These are phyloP conservation scores for Nebria salina DNA, from an alignment of 2,888 invertebrate genomes.

Conservation along the genomic window DNA sequence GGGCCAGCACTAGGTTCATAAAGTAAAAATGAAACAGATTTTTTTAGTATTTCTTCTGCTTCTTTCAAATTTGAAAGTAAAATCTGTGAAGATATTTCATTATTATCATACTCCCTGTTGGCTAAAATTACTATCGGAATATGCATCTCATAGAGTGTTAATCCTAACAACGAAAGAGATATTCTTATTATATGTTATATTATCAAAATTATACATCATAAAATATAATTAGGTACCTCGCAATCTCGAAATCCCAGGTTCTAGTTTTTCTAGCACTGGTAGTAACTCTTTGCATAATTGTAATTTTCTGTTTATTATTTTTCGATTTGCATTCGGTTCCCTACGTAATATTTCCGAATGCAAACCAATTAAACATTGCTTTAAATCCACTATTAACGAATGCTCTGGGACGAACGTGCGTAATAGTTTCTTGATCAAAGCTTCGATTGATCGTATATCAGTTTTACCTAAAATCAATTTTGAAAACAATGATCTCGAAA, in stretches of 20 bases:
- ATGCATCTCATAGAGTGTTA: slow-evolving; percentile 80
- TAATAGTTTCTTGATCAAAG: slow-evolving; percentile 63
- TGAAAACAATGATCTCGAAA: neutral
- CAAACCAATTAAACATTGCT: slow-evolving; percentile 73
- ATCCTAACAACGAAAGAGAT: slow-evolving; percentile 62
- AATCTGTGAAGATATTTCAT: slow-evolving; percentile 67
- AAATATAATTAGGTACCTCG: slow-evolving; percentile 65
- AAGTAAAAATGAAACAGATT: slow-evolving; percentile 72
- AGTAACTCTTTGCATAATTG: slow-evolving; percentile 74
- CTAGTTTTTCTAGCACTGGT: slow-evolving; percentile 71
- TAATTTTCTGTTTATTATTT: slow-evolving; percentile 71
- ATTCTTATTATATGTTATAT: slow-evolving; percentile 48
- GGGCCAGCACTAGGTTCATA: slow-evolving; percentile 78
- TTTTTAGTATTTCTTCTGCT: slow-evolving; percentile 70
- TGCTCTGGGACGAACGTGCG: slow-evolving; percentile 73
- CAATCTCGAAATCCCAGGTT: slow-evolving; percentile 76
- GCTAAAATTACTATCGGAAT: slow-evolving; percentile 72
- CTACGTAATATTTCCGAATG: slow-evolving; percentile 56
- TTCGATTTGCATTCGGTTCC: slow-evolving; percentile 60
- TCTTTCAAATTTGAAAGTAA: slow-evolving; percentile 68
- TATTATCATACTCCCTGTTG: slow-evolving; percentile 70
- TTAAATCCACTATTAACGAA: slow-evolving; percentile 73
- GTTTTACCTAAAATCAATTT: slow-evolving; percentile 61
- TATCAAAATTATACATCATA: neutral
- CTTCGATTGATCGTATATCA: slow-evolving; percentile 62